These are phyloP conservation scores for Protosalanx chinensis DNA, from an alignment of 2,797 vertebrate species.

Conservation along the genomic window DNA sequence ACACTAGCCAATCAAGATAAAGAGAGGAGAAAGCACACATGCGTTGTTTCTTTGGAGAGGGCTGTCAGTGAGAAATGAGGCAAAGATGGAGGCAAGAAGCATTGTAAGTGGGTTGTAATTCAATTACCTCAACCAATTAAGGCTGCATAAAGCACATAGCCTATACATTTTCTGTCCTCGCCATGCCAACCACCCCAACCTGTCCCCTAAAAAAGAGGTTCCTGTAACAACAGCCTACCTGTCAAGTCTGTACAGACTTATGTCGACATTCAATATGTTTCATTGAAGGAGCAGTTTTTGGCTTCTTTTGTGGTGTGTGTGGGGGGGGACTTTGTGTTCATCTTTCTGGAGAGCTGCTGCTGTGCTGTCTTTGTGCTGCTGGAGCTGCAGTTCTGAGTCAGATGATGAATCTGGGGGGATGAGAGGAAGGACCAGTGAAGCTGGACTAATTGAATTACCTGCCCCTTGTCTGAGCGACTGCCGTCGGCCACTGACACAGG, in stretches of 20 bases:
- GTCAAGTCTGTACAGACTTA: not conserved
- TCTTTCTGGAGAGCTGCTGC: not conserved
- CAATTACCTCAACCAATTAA: not conserved
- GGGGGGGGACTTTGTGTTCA: not conserved
- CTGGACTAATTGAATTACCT: conserved; percentile 43
- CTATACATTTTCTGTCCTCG: not conserved
- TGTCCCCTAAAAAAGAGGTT: not conserved
- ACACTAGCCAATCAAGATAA: conserved; percentile 8
- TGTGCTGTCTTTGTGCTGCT: conserved; percentile 8
- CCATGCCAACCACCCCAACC: not conserved
- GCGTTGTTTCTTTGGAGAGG: not conserved
- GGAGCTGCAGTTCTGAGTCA: conserved; percentile 4
- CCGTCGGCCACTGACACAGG: conserved; percentile 30
- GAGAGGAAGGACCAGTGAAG: conserved; percentile 23
- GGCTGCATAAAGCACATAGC: not conserved
- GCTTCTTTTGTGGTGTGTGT: too few species aligned
- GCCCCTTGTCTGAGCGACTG: conserved; percentile 37
- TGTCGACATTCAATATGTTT: not conserved
- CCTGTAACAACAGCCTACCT: not conserved
- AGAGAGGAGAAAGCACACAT: not conserved
- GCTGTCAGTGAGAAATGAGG: not conserved
- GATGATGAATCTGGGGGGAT: conserved; percentile 17
- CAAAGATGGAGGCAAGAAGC: not conserved
- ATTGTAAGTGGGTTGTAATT: conserved; percentile 11
- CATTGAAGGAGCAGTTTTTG: not conserved